Conservation (phyloP, 2,888 invertebrate genomes). For the Drosophila mulleri region DNA sequence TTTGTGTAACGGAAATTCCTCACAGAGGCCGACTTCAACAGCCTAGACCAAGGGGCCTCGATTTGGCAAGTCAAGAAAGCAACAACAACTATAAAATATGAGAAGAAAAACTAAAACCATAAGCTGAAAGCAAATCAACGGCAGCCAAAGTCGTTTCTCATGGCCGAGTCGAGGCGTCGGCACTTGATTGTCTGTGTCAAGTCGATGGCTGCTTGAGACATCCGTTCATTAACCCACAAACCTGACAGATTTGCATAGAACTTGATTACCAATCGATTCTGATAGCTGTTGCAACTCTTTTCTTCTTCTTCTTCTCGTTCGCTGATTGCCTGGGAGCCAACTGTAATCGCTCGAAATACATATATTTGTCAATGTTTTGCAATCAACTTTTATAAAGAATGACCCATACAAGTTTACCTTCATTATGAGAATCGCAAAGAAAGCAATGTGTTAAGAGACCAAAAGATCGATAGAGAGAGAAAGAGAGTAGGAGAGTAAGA, state of each 20-base stretch:
- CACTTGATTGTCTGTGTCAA: conserved; percentile 52
- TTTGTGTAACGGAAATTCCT: conserved; percentile 65
- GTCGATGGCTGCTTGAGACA: conserved; percentile 56
- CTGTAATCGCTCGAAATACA: neutral
- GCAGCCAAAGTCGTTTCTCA: conserved; percentile 35
- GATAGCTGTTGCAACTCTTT: conserved; percentile 28
- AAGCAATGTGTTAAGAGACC: neutral
- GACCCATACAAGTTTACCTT: neutral
- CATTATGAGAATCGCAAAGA: conserved; percentile 2
- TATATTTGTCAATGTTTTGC: conserved; percentile 1
- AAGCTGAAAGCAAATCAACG: conserved; percentile 22
- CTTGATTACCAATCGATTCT: conserved; percentile 56
- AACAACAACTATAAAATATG: conserved; percentile 11
- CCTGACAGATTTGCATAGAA: conserved; percentile 50
- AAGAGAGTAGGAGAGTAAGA: too few relatives aligned
- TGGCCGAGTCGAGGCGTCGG: conserved; percentile 38
- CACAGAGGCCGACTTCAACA: conserved; percentile 24
- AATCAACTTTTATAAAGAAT: neutral
- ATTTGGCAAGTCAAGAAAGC: conserved; percentile 37
- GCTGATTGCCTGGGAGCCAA: conserved; percentile 1
- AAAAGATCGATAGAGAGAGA: neutral
- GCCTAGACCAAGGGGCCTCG: conserved; percentile 44
- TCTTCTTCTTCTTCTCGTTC: neutral
- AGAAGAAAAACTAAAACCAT: conserved; percentile 6
- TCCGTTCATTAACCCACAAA: conserved; percentile 74